Conservation (phyloP, 2,888 invertebrate genomes). For the Anagyrus pseudococci region DNA sequence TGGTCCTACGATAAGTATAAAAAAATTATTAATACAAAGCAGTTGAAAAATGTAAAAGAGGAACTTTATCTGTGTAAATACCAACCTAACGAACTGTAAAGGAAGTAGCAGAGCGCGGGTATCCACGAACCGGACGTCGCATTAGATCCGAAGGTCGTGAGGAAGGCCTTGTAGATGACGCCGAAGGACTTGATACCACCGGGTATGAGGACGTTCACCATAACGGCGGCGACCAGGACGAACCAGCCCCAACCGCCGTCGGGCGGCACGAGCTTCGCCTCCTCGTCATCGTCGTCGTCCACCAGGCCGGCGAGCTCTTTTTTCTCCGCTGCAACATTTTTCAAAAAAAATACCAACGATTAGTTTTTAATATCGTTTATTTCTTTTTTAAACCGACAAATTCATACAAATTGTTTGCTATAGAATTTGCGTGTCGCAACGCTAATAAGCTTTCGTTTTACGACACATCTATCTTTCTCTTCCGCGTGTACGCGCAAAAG, state of each 20-base stretch:
- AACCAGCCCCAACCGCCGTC: slow-evolving; percentile 90
- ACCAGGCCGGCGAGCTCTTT: slow-evolving; percentile 43
- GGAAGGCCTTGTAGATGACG: slow-evolving; percentile 82
- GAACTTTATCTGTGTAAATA: too few relatives aligned
- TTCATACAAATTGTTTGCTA: not conserved
- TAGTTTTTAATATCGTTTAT: not conserved
- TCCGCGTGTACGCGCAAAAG: too few relatives aligned
- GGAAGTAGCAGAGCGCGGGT: slow-evolving; percentile 86
- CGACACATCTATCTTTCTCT: too few relatives aligned
- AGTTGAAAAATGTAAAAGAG: not conserved
- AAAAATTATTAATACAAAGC: too few relatives aligned
- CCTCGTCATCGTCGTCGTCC: slow-evolving; percentile 73
- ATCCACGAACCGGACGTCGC: slow-evolving; percentile 81
- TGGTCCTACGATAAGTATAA: slow-evolving; percentile 71
- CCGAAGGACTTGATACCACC: slow-evolving; percentile 90
- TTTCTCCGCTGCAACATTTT: slow-evolving; percentile 21
- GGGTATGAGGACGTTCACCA: slow-evolving; percentile 85
- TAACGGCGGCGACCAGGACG: slow-evolving; percentile 73
- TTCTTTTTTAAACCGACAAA: not conserved
- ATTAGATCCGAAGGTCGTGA: slow-evolving; percentile 78
- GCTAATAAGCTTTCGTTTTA: too few relatives aligned
- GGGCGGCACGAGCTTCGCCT: slow-evolving; percentile 79
- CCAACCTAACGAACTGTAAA: slow-evolving; percentile 86
- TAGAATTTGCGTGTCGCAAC: not conserved
- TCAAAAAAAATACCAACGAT: slow-evolving; percentile 1